Evolutionary conservation across 2,888 invertebrate genomes (phyloP).

Genomic region (Amphipyra tragopoginis): DNA sequence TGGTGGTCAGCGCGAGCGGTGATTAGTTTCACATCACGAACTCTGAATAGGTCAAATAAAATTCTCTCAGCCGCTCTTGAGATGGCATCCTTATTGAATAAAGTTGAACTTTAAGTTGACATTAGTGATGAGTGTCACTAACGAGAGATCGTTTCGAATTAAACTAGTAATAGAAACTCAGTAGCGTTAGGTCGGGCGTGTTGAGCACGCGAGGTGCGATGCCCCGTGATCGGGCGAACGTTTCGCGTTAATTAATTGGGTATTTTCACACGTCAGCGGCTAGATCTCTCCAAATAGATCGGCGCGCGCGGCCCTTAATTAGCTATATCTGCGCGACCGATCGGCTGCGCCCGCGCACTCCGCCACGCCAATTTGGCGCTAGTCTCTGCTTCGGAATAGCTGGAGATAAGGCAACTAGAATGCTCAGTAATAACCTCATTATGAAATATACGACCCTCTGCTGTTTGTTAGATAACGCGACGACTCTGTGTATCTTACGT

Average conservation of each 20-base stretch:
- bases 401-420: slow-evolving; percentile 84
- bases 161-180: slow-evolving; percentile 71
- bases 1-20: slow-evolving; percentile 51
- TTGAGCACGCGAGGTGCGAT: slow-evolving; percentile 83
- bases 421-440: slow-evolving; percentile 89
- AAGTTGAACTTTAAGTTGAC: slow-evolving; percentile 15
- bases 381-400: slow-evolving; percentile 80
- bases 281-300: slow-evolving; percentile 89
- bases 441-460: slow-evolving; percentile 84
- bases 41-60: slow-evolving; percentile 26
- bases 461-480: slow-evolving; percentile 77
- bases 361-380: slow-evolving; percentile 89
- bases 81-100: slow-evolving; percentile 2
- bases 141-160: slow-evolving; percentile 68
- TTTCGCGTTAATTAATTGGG: slow-evolving; percentile 89
- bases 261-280: slow-evolving; percentile 90
- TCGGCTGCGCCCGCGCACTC: slow-evolving; percentile 84
- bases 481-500: slow-evolving; percentile 63
- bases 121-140: slow-evolving; percentile 50
- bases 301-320: slow-evolving; percentile 87
- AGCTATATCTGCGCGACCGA: slow-evolving; percentile 84
- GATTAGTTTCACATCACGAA: slow-evolving; percentile 40
- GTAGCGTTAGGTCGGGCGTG: slow-evolving; percentile 72
- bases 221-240: slow-evolving; percentile 76
- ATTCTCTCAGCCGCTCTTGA: slow-evolving; percentile 1